Evolutionary conservation across 1,140 invertebrate species (phyloP), one percentile per base, ranked within the genome.

Genomic region (Aphelenchoides besseyi): DNA sequence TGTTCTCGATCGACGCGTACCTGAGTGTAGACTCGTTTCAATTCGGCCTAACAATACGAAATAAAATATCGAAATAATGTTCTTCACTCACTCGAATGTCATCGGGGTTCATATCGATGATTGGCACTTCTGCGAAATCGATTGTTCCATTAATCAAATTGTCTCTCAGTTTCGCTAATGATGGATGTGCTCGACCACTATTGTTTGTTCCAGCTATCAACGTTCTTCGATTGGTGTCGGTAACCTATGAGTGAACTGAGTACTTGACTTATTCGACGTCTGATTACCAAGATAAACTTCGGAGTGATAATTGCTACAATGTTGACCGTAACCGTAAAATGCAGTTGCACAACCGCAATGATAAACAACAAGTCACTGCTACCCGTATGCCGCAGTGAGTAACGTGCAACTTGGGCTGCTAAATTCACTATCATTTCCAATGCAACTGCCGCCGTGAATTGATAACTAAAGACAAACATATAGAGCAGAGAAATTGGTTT

Each of bases 11-110:
- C n/a, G n/a, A n/a, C n/a, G n/a, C n/a, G n/a, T 23, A 48, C 41
- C 41, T 61, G 93, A 23, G 93, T 91, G 86, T 96, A 96, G 23
- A 95, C 88, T 74, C 93, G 88, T 86, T 94, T 94, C 66, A 96
- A 88, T 86, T 96, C 94, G 52, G 91, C 90, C 90, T 90, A 62
- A 59, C 83, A n/a, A n/a, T n/a, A 62, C 73, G 59, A 71, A 57
- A n/a, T 37, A 53, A 33, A 32, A 30, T 16, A 29, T 26, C 18
- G 12, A 33, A 59, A 59, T 5, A 5, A 28, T 48, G 5, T 59
- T 28, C 1, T 66, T 52, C 67, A 71, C 73, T 79, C 85, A 90
- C 89, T 79, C 92, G 87, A 74, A 94, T 94, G 85, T 94, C 92
- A 84, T 94, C 92, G 0, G 92, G 91, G 81, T 90, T 91, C 91